Base-by-base conservation (phyloP, 2,888 invertebrate genomes). In the Rambutsinella grinnellia region DNA sequence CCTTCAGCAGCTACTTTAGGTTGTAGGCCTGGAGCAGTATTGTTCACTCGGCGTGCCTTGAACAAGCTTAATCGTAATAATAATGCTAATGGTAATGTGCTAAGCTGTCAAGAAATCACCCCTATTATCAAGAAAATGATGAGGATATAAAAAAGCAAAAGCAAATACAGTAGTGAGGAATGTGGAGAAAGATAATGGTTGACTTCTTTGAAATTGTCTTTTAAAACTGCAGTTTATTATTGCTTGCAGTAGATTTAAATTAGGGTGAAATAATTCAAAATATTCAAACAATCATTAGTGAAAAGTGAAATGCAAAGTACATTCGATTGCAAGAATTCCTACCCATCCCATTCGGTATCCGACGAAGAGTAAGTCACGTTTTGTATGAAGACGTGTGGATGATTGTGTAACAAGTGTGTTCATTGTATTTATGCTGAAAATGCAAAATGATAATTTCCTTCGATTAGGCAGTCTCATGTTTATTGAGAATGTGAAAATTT, bases 121-220 rank as follows among this genome's bases (percentile, higher is more conserved):
- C 66, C 74, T 67, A 66, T 67, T 61, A 74, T 74, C 74, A 66
- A 74, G 51, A 54, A 74, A 67, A 74, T 74, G 58, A 67, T 28
- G 60, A 36, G 46, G 36, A 60, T 66, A 10, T 72, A 60, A 60
- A 10, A 15, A 13, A 44, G 56, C n/a, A 67, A 71, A 74, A 74
- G 67, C 74, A 74, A 74, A 74, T 74, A 74, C 66, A 74, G 61
- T 54, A 66, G 66, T 66, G 46, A n/a, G n/a, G n/a, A n/a, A n/a
- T n/a, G n/a, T n/a, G n/a, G n/a, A n/a, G n/a, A n/a, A n/a, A n/a
- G n/a, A n/a, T n/a, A n/a, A n/a, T n/a, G n/a, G n/a, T n/a, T n/a
- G n/a, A n/a, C n/a, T n/a, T n/a, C n/a, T n/a, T n/a, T n/a, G n/a
- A n/a, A n/a, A n/a, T n/a, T n/a, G n/a, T n/a, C n/a, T n/a, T n/a